Conservation (phyloP, 2,888 invertebrate genomes). For the Galerucella nymphaeae region DNA sequence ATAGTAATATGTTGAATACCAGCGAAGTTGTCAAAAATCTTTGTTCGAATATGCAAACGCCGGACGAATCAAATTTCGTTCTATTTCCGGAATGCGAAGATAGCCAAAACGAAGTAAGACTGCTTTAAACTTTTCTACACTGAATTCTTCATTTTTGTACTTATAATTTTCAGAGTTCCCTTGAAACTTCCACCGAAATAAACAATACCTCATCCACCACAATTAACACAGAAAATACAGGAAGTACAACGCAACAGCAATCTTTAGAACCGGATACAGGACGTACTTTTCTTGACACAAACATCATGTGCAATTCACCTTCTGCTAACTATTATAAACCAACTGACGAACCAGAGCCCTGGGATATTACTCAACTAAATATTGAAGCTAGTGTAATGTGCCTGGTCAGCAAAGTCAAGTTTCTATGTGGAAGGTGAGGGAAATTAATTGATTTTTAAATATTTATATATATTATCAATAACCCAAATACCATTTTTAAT, state of each 20-base stretch:
- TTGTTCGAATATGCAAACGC: slow-evolving; percentile 59
- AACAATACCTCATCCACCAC: not conserved
- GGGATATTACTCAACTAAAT: slow-evolving; percentile 87
- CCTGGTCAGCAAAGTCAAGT: slow-evolving; percentile 84
- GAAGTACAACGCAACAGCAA: slow-evolving; percentile 44
- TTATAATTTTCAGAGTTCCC: slow-evolving; percentile 31
- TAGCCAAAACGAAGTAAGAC: slow-evolving; percentile 44
- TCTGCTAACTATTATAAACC: slow-evolving; percentile 84
- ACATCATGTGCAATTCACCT: slow-evolving; percentile 68
- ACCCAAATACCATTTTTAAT: no score
- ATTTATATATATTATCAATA: no score
- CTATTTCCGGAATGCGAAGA: slow-evolving; percentile 71
- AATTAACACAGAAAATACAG: slow-evolving; percentile 15
- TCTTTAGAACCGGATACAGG: slow-evolving; percentile 56
- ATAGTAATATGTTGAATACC: slow-evolving; percentile 57
- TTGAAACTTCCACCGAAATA: slow-evolving; percentile 23
- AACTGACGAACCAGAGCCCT: slow-evolving; percentile 85
- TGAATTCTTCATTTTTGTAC: no score
- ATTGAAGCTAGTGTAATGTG: slow-evolving; percentile 90
- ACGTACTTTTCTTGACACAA: slow-evolving; percentile 67
- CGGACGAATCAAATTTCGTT: slow-evolving; percentile 68
- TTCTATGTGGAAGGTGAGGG: slow-evolving; percentile 71
- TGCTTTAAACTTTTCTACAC: not conserved
- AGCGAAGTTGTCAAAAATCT: slow-evolving; percentile 61
- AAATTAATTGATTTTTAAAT: not conserved